Evolutionary conservation across 2,113 vertebrate genomes (phyloP), one percentile per base, ranked within the genome.

Genomic region (Calyptommatus sinebrachiatus): DNA sequence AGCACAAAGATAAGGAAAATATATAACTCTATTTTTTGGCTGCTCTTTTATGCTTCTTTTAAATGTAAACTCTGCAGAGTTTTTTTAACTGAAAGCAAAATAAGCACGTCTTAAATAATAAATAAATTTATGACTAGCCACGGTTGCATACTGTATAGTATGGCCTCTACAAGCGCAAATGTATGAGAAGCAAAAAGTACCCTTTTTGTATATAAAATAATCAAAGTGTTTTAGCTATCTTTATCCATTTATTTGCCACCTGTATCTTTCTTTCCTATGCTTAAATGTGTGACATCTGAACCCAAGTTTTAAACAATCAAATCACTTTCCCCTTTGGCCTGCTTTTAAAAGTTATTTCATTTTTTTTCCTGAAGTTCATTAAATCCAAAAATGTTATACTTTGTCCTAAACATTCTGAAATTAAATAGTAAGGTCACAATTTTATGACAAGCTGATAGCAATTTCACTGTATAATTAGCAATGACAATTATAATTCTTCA

Each of bases 401-500:
- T 48, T 79, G 8, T 57, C n/a, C 57, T 72, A 79, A 79, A 71
- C 29, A 72, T 79, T 65, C 21, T 71, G 78, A 70, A 61, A 72
- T 79, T 72, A 28, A 76, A 65, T 46, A 79, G 68, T 29, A 71
- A 79, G 69, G 78, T 79, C 69, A 72, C 69, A 62, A 65, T 72
- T 79, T 72, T 65, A 71, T 71, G 78, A 68, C 67, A 57, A 68
- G 65, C 35, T 77, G 65, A 79, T 79, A 72, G 72, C 48, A 72
- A 72, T 79, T 79, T 65, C 78, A 79, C 65, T 69, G 72, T 24
- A 79, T 79, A 72, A 79, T 70, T 81, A 75, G 79, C 41, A 76
- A 4, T 62, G 72, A 10, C 79, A 76, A 74, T 76, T 69, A 81
- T 61, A 60, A 78, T 71, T 70, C 67, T 81, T 76, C 66, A 81